Percentiles rank a stretch among this genome's conserved stretches.
Conservation (phyloP, 2,888 invertebrate genomes). For the Drosophila melanosoma region DNA sequence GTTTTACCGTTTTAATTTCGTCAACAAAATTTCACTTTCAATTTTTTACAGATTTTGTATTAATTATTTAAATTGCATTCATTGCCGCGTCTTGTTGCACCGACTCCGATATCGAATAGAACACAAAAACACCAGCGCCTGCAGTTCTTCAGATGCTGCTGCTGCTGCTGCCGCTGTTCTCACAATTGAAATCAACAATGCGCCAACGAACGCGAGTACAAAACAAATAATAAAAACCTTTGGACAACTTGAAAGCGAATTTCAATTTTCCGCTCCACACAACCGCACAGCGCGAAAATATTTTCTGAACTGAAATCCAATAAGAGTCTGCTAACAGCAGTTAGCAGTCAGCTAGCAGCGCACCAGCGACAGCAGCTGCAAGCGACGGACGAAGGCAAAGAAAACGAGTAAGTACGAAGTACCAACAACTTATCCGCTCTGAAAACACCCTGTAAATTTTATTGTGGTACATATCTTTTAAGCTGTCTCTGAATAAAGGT, state of each 20-base stretch:
- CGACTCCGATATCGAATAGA: slow-evolving; percentile 47
- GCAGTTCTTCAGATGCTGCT: slow-evolving; percentile 45
- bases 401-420: slow-evolving; percentile 33
- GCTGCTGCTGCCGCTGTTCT: slow-evolving; percentile 54
- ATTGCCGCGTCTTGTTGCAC: slow-evolving; percentile 48
- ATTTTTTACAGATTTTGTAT: slow-evolving; percentile 44
- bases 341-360: slow-evolving; percentile 19
- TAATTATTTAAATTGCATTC: slow-evolving; percentile 34
- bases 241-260: slow-evolving; percentile 69
- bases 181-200: slow-evolving; percentile 64
- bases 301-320: slow-evolving; percentile 71
- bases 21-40: slow-evolving; percentile 74
- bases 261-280: slow-evolving; percentile 72
- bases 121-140: slow-evolving; percentile 36
- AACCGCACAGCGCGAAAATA: slow-evolving; percentile 71
- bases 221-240: slow-evolving; percentile 57
- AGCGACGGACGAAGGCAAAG: slow-evolving; percentile 45
- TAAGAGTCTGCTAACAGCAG: slow-evolving; percentile 50
- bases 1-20: slow-evolving; percentile 62
- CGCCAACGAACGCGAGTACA: slow-evolving; percentile 54
- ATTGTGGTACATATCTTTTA: too few relatives aligned
- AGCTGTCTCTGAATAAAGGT: too few relatives aligned
- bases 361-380: slow-evolving; percentile 37
- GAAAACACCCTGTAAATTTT: slow-evolving; percentile 16
- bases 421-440: background rate